Percentiles rank a stretch among this genome's conserved stretches.
Conservation (phyloP, 2,888 invertebrate species). For the Germaria angustata region DNA sequence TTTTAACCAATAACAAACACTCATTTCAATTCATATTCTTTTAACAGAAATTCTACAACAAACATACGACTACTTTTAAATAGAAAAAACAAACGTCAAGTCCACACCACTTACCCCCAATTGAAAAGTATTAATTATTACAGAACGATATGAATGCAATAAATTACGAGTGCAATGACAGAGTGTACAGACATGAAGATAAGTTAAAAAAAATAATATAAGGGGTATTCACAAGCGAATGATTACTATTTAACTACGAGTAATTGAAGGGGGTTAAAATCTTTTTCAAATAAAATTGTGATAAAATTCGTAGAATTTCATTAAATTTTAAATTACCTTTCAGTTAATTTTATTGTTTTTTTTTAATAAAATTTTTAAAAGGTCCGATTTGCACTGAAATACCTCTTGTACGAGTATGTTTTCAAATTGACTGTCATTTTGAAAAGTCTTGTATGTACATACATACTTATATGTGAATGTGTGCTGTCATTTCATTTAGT, state of each 20-base stretch:
- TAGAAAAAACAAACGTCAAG: constrained; percentile 23
- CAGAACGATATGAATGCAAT: constrained; percentile 15
- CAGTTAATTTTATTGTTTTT: too few relatives aligned
- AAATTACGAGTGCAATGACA: neutral
- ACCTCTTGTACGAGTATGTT: constrained; percentile 8
- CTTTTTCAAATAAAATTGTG: neutral
- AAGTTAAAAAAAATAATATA: too few relatives aligned
- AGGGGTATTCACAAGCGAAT: neutral
- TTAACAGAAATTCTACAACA: neutral
- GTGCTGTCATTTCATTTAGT: neutral
- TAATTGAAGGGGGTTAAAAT: too few relatives aligned
- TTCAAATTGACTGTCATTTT: neutral
- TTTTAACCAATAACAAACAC: neutral
- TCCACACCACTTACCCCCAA: constrained; percentile 48
- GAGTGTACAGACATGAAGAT: neutral
- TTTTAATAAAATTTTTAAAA: neutral
- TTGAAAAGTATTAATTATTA: constrained; percentile 57
- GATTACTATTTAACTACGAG: too few relatives aligned
- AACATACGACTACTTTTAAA: neutral
- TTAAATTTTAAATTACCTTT: too few relatives aligned
- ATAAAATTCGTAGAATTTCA: neutral
- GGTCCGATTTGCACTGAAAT: neutral
- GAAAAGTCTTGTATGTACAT: neutral
- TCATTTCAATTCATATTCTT: neutral
- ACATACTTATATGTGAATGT: too few relatives aligned